Conservation (phyloP, 1,140 invertebrate genomes). For the Brachionus plicatilis region DNA sequence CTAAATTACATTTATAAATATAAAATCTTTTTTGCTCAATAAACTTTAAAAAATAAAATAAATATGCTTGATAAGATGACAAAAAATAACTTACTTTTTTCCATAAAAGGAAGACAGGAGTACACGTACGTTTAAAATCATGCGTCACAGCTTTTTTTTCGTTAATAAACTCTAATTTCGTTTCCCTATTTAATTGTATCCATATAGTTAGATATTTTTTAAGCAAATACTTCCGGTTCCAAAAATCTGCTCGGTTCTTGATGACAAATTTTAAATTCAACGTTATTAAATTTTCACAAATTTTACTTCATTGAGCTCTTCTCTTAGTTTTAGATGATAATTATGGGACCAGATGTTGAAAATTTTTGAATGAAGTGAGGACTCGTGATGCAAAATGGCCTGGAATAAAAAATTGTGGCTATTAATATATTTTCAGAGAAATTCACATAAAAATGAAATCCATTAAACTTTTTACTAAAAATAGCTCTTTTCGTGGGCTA, state of each 20-base stretch:
- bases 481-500: too few relatives aligned
- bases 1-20: neutral
- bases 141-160: neutral
- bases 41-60: neutral
- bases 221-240: neutral
- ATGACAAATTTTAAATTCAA: neutral
- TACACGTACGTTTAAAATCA: neutral
- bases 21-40: neutral
- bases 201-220: neutral
- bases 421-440: too few relatives aligned
- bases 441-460: too few relatives aligned
- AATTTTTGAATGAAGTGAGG: neutral
- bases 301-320: neutral
- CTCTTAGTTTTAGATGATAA: neutral
- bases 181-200: neutral
- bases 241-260: neutral
- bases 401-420: neutral
- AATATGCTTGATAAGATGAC: neutral
- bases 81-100: neutral
- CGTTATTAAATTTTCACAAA: neutral
- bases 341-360: neutral
- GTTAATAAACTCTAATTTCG: neutral
- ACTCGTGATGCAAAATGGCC: conserved; percentile 33
- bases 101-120: neutral
- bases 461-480: too few relatives aligned